Conservation (phyloP, 92 coral and sea anemone species). For the Plumapathes pennacea region DNA sequence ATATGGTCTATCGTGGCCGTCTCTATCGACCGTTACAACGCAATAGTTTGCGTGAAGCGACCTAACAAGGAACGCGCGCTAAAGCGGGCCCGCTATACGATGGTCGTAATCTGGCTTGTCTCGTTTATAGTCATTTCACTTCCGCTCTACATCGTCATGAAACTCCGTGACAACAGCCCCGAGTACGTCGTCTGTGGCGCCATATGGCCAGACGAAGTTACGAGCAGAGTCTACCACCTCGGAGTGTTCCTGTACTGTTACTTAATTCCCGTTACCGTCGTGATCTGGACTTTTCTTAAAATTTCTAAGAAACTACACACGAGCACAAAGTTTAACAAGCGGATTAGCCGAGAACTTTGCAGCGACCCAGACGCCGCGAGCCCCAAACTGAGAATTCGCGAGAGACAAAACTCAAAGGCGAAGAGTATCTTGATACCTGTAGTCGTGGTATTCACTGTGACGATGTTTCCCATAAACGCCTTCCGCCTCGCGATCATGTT, state of each 20-base stretch:
- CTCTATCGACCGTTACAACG: conserved; percentile 70
- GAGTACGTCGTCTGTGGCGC: conserved; percentile 36
- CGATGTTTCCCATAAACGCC: conserved; percentile 55
- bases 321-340: conserved; percentile 43
- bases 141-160: conserved; percentile 60
- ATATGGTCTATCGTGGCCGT: conserved; percentile 78
- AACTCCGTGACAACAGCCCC: conserved; percentile 24
- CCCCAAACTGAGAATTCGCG: conserved; percentile 12
- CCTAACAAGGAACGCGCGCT: conserved; percentile 32
- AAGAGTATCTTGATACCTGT: conserved; percentile 58
- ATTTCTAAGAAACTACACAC: conserved; percentile 43
- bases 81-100: conserved; percentile 46
- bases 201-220: conserved; percentile 60
- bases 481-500: conserved; percentile 35
- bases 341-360: conserved; percentile 8
- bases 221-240: conserved; percentile 45
- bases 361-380: not conserved
- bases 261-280: conserved; percentile 49
- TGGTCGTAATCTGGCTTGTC: conserved; percentile 40
- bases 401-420: conserved; percentile 44
- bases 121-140: conserved; percentile 49
- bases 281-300: conserved; percentile 36
- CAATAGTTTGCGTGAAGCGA: conserved; percentile 45
- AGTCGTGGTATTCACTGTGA: conserved; percentile 46
- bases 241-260: conserved; percentile 56